Evolutionary conservation across 2,888 invertebrate genomes (phyloP), one percentile per base, ranked within the genome.

Genomic region (Napeogenes inachia): DNA sequence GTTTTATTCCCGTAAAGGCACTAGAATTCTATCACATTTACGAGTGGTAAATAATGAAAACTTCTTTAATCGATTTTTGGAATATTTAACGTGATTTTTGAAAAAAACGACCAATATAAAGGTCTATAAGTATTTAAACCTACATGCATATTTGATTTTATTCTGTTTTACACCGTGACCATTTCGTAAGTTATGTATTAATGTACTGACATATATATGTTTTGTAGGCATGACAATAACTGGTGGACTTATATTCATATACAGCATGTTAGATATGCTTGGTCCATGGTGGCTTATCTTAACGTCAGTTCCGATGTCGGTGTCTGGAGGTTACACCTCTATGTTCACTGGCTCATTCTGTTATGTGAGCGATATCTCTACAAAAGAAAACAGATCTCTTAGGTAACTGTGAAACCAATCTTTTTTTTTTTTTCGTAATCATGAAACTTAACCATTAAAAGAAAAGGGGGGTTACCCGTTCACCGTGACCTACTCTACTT

Each of bases 321-420:
- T 94, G 4, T 85, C 90, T 62, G 94, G 94, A 4, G 94, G 94
- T 0, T 91, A 90, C 64, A 91, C 92, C 33, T 90, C 93, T 10
- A 79, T 93, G 60, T 89, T 94, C 60, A 93, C 94, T 32, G 93
- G 92, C 47, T 87, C 92, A 5, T 92, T 92, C 73, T 94, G 94
- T 72, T 94, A 94, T 73, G 84, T 95, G 68, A 92, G 93, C 50
- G 95, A 95, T 77, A 91, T 93, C 56, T 92, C 93, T 0, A 83
- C 91, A 12, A 88, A 89, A 35, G 84, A 90, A 13, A 92, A 91
- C 69, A 86, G 95, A 78, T 93, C 94, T 64, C 81, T 93, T 72
- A 92, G 93, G 93, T 93, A 84, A 42, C 50, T 4, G n/a, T 33
- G 10, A 46, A 21, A 21, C 1, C 21, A 21, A 21, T 21, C 0